These are phyloP conservation scores for Clavelina lepadiformis DNA, from an alignment of 23 tunicate species.

Conservation along the genomic window DNA sequence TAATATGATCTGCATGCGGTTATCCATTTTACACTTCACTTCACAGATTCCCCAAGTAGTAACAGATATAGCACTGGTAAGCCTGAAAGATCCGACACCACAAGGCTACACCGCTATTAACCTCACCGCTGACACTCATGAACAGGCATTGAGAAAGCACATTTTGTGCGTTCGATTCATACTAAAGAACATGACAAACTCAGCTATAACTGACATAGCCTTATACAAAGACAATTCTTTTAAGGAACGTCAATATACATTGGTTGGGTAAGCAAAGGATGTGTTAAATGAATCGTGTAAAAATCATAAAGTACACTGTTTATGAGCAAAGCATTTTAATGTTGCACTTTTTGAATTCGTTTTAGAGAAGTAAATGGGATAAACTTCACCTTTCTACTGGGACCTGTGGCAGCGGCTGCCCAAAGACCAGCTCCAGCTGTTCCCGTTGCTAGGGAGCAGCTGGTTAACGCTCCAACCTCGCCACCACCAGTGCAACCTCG, in stretches of 20 bases:
- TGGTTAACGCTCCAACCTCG: conserved; percentile 13
- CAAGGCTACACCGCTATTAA: conserved; percentile 55
- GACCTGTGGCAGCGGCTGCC: conserved; percentile 2
- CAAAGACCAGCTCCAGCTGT: conserved; percentile 48
- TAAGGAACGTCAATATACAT: conserved; percentile 38
- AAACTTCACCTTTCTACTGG: conserved; percentile 57
- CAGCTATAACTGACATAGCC: conserved; percentile 49
- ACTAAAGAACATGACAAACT: conserved; percentile 27
- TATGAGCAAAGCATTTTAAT: neutral
- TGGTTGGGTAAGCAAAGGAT: conserved; percentile 52
- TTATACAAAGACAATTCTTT: conserved; percentile 30
- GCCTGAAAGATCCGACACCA: conserved; percentile 68
- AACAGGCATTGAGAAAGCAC: conserved; percentile 72
- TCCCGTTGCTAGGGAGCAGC: conserved; percentile 3
- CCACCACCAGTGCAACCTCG: neutral
- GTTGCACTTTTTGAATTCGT: conserved; percentile 1
- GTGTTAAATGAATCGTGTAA: neutral
- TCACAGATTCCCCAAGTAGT: conserved; percentile 55
- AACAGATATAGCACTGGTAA: conserved; percentile 65
- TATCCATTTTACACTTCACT: neutral
- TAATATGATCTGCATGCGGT: too few species aligned
- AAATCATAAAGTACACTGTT: neutral
- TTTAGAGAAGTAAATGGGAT: conserved; percentile 73
- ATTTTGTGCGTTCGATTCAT: conserved; percentile 40
- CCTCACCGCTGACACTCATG: conserved; percentile 65